Conservation (phyloP, 2,888 invertebrate species). For the Cephus pulcher region DNA sequence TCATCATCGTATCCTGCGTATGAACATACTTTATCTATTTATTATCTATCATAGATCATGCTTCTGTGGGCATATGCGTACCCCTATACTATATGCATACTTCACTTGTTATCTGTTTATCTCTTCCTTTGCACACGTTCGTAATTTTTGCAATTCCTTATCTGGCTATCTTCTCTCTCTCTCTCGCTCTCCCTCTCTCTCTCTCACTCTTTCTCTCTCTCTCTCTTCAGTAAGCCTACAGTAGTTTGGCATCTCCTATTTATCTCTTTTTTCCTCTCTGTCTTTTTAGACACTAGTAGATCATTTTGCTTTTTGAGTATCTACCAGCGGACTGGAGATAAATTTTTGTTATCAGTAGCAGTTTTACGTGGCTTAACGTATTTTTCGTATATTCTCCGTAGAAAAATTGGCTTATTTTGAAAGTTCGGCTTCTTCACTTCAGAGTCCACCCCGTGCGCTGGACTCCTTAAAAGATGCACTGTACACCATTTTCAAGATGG, state of each 20-base stretch:
- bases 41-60: neutral
- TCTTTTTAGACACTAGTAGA: neutral
- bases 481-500: neutral
- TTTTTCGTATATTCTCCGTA: neutral
- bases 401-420: neutral
- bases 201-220: neutral
- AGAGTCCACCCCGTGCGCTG: neutral
- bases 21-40: neutral
- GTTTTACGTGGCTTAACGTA: neutral
- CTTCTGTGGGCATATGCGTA: neutral
- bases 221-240: neutral
- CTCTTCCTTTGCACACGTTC: neutral
- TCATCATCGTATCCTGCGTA: neutral
- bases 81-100: neutral
- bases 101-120: neutral
- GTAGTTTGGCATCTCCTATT: neutral
- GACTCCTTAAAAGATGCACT: neutral
- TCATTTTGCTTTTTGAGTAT: neutral
- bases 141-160: neutral
- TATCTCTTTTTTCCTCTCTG: neutral
- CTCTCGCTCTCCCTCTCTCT: too few species aligned
- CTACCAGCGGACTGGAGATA: neutral
- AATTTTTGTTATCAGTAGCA: neutral
- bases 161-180: neutral
- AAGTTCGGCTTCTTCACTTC: neutral